Evolutionary conservation across 2,797 vertebrate genomes (phyloP).

Genomic region (Cossypha caffra): DNA sequence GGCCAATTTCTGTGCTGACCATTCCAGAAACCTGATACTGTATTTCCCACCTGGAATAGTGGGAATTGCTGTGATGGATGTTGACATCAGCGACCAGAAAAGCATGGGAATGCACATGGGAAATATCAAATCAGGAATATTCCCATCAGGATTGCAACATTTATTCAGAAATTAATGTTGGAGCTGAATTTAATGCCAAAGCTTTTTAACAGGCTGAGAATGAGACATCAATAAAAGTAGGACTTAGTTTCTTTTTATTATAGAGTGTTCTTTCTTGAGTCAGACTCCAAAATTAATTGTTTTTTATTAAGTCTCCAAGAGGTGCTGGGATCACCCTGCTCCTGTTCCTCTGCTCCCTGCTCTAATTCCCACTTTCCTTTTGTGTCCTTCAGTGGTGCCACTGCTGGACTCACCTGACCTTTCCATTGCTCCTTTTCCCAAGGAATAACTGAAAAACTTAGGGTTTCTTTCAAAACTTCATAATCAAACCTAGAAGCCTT

Average conservation of each 20-base stretch:
- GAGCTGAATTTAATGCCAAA: not conserved
- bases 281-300: not conserved
- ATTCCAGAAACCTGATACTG: not conserved
- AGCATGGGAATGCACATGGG: not conserved
- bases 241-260: not conserved
- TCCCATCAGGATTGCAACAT: not conserved
- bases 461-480: not conserved
- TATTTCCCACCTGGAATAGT: not conserved
- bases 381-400: not conserved
- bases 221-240: not conserved
- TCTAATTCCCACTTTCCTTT: not conserved
- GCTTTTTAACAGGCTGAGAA: not conserved
- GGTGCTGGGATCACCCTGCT: not conserved
- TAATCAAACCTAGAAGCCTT: not conserved
- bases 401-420: not conserved
- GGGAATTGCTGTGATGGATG: not conserved
- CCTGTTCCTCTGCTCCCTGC: not conserved
- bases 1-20: not conserved
- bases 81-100: not conserved
- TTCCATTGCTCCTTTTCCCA: not conserved
- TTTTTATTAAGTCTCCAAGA: not conserved
- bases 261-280: not conserved
- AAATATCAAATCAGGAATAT: not conserved
- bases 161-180: not conserved
- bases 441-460: not conserved